Evolutionary conservation across 2,113 vertebrate species (phyloP).

Genomic region (Silurus asotus): DNA sequence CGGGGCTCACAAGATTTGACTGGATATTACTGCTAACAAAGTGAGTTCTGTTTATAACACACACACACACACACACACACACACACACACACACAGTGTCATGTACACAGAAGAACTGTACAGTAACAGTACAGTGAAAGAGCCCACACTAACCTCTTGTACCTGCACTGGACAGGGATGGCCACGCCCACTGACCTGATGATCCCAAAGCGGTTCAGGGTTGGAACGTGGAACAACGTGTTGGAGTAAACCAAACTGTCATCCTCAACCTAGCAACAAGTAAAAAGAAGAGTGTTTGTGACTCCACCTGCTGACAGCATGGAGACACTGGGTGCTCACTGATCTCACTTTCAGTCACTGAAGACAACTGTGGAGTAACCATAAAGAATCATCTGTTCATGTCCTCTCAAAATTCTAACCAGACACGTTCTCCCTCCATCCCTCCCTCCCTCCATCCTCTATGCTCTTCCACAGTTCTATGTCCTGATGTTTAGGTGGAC

Average conservation of each 20-base stretch:
- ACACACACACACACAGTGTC: background rate
- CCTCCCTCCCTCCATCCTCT: no score
- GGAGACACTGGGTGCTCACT: background rate
- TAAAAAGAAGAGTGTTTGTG: background rate
- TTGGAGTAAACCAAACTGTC: conserved; percentile 34
- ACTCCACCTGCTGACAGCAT: background rate
- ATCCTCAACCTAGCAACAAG: conserved; percentile 17
- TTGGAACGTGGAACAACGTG: conserved; percentile 21
- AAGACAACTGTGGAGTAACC: no score
- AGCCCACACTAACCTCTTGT: conserved; percentile 25
- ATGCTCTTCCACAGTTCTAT: no score
- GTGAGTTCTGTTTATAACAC: conserved; percentile 27
- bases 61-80: background rate
- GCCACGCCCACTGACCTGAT: background rate
- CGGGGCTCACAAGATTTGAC: background rate
- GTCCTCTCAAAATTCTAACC: no score
- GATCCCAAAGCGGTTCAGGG: conserved; percentile 27
- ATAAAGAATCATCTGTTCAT: no score
- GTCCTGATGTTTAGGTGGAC: no score
- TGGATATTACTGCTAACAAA: conserved; percentile 37
- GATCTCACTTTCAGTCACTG: no score
- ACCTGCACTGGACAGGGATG: conserved; percentile 31
- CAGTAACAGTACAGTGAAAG: background rate
- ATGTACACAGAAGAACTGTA: no score
- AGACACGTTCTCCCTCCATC: no score